Evolutionary conservation across 2,113 vertebrate genomes (phyloP).

Genomic region (Notiomystis cincta): DNA sequence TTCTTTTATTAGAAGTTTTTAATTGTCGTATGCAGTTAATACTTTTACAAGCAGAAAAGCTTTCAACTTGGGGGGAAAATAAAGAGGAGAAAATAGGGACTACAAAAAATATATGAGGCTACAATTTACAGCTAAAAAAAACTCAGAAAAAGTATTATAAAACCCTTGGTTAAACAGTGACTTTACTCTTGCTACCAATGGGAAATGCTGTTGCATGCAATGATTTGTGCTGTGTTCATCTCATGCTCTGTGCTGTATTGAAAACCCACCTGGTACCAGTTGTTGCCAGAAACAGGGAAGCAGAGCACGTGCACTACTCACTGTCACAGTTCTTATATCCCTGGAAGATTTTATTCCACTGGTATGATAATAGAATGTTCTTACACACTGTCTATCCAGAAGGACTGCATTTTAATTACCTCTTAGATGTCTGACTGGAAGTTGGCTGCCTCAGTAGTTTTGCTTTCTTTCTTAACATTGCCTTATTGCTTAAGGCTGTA

Average conservation of each 20-base stretch:
- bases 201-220: not conserved
- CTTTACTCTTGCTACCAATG: not conserved
- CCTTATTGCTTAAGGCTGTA: constrained; percentile 11
- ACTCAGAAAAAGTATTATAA: not conserved
- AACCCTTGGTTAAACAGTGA: not conserved
- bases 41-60: not conserved
- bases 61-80: not conserved
- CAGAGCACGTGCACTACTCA: not conserved
- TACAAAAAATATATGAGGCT: not conserved
- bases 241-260: not conserved
- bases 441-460: constrained; percentile 15
- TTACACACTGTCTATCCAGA: not conserved
- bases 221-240: not conserved
- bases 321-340: not conserved
- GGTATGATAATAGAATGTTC: not conserved
- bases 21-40: not conserved
- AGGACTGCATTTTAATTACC: constrained; percentile 31
- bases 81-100: not conserved
- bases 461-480: not conserved
- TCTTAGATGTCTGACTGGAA: not conserved
- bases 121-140: not conserved
- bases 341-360: not conserved
- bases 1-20: not conserved
- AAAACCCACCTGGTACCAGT: not conserved
- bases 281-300: not conserved